phyloP scores from a whole-genome alignment of 2,113 vertebrate species.

The Progne subis region DNA sequence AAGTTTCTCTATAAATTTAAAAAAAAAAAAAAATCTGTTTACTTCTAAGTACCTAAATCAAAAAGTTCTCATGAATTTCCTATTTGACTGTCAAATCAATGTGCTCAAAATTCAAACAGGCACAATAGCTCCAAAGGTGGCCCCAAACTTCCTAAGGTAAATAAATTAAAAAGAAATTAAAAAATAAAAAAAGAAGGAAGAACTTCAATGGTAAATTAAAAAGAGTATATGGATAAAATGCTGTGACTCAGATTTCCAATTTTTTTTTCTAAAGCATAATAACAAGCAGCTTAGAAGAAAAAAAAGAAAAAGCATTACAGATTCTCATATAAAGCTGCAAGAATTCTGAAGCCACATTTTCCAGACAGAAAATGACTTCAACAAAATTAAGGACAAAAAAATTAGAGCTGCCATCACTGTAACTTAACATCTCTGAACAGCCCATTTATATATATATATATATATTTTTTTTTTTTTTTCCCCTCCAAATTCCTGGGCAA shows the following conservation, averaged over 20 bases:
- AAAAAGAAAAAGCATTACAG: not conserved
- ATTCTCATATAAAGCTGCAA: not conserved
- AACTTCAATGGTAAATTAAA: not conserved
- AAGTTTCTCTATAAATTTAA: not conserved
- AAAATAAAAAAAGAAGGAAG: not conserved
- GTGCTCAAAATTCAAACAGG: not conserved
- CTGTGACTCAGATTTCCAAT: not conserved
- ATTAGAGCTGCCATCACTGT: not conserved
- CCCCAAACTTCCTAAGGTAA: not conserved
- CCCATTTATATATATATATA: no score
- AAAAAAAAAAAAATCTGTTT: not conserved
- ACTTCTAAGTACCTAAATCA: not conserved
- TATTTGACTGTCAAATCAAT: not conserved
- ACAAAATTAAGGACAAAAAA: constrained; percentile 2
- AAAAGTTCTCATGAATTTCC: not conserved
- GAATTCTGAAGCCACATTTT: not conserved
- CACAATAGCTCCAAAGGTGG: not conserved
- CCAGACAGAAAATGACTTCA: not conserved
- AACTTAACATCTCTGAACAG: not conserved
- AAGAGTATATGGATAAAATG: not conserved
- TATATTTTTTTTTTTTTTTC: not conserved
- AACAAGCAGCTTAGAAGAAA: not conserved
- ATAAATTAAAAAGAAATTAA: not conserved
- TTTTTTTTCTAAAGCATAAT: not conserved
- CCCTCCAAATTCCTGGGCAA: not conserved